Percentiles rank a stretch among this genome's conserved stretches.
Conservation (phyloP, 2,888 invertebrate species). For the Folsomia manolachei region DNA sequence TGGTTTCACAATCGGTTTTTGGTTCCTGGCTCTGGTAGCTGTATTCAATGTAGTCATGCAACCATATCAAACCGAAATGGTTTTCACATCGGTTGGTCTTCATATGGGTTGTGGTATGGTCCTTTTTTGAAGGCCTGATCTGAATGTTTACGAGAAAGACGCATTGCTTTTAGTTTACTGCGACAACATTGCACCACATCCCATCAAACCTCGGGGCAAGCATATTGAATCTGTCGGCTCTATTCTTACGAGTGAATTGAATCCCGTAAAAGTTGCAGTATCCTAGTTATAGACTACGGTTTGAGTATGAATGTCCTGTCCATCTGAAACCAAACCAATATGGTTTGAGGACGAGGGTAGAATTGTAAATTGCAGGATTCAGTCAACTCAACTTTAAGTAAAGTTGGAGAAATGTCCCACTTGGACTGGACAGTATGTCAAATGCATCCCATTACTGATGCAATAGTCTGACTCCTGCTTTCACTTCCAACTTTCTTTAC, state of each 20-base stretch:
- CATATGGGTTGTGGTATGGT: no score
- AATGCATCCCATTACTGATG: no score
- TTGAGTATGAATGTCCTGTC: no score
- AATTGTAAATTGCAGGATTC: background rate
- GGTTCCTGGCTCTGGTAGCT: background rate
- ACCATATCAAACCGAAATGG: background rate
- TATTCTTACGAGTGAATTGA: background rate
- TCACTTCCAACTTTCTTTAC: no score
- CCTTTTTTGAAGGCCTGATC: background rate
- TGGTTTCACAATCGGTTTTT: constrained; percentile 7
- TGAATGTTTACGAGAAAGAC: background rate
- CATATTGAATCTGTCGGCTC: background rate
- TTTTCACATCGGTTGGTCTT: background rate
- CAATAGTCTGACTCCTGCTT: no score
- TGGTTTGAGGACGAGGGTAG: background rate
- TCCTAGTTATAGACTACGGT: no score
- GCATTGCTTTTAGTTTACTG: background rate
- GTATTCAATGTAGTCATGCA: background rate
- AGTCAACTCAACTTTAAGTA: background rate
- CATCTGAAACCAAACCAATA: background rate
- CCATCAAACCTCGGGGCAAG: background rate
- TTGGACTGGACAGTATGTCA: background rate
- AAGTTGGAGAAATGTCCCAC: background rate
- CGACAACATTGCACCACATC: background rate
- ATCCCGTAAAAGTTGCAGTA: no score